Base-by-base conservation (phyloP, 2,797 vertebrate genomes). In the Morus bassanus region DNA sequence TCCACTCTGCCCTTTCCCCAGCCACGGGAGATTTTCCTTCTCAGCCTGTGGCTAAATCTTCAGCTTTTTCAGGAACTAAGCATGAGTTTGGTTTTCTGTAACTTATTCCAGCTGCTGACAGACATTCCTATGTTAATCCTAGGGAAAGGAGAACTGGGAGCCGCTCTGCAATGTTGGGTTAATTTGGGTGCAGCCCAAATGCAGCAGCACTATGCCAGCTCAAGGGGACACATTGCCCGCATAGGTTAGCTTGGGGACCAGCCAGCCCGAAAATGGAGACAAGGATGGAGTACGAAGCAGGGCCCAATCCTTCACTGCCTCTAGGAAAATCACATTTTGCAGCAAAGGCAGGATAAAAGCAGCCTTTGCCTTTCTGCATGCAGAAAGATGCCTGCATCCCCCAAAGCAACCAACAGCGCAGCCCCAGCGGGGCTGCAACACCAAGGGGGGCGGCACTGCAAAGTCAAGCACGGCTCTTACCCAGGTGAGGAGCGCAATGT, bases 161-260 rank as follows among this genome's bases (percentile, higher is more conserved):
- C 63, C 27, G 3, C 35, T 46, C 25, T 41, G 65, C 51, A 18
- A 39, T 31, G 45, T 0, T 48, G 70, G 51, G 37, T 18, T 56
- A 41, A 37, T 75, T 18, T 75, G 77, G 51, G 50, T 53, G 37
- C 65, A 60, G 39, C 46, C 18, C 39, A 64, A 69, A 35, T 0
- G 2, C 5, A 3, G 15, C 80, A 60, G 31, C 9, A 2, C 19
- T 39, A 6, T 18, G 39, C 28, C 56, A 59, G 65, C 30, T 61
- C 10, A 70, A 33, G 59, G 64, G 48, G 45, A 33, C n/a, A 56
- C 33, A 2, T 8, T 7, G 13, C 13, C 15, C 2, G 0, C 7
- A 1, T 4, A 24, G 23, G 28, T 67, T 11, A 35, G 54, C 15
- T 57, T 14, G 2, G 33, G 9, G 56, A 22, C 13, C 11, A 14